Evolutionary conservation across 30 jellyfish, hydroid and myxozoan species (phyloP).

Genomic region (Chrysaora quinquecirrha): DNA sequence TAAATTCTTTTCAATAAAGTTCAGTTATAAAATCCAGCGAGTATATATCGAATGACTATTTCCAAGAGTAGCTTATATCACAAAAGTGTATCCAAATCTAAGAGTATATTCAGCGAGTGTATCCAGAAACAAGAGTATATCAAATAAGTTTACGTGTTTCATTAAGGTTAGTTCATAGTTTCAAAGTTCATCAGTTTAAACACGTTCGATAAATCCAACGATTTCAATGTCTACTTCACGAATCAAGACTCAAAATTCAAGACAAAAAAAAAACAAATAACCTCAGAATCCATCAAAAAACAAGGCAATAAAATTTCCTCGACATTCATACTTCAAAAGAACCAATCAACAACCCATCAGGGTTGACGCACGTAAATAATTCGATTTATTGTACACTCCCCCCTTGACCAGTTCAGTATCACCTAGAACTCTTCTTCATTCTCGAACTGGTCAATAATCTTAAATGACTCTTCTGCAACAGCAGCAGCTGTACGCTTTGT

Average conservation of each 20-base stretch:
- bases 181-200: not conserved
- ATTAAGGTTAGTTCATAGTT: no score
- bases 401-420: conserved; percentile 14
- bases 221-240: no score
- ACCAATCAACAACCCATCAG: not conserved
- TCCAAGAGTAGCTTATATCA: no score
- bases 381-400: conserved; percentile 3
- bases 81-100: no score
- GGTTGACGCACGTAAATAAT: not conserved
- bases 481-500: conserved; percentile 5
- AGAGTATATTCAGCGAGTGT: no score
- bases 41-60: no score
- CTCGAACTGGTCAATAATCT: conserved; percentile 5
- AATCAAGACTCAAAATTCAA: not conserved
- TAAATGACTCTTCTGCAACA: conserved; percentile 13
- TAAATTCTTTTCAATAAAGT: no score
- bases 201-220: no score
- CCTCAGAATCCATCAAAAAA: not conserved
- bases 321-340: not conserved
- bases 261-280: not conserved
- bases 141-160: no score
- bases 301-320: not conserved
- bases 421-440: conserved; percentile 16
- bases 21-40: no score
- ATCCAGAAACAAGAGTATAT: no score